Base-by-base conservation (phyloP, 2,888 invertebrate genomes). In the Opisthograptis luteolata region DNA sequence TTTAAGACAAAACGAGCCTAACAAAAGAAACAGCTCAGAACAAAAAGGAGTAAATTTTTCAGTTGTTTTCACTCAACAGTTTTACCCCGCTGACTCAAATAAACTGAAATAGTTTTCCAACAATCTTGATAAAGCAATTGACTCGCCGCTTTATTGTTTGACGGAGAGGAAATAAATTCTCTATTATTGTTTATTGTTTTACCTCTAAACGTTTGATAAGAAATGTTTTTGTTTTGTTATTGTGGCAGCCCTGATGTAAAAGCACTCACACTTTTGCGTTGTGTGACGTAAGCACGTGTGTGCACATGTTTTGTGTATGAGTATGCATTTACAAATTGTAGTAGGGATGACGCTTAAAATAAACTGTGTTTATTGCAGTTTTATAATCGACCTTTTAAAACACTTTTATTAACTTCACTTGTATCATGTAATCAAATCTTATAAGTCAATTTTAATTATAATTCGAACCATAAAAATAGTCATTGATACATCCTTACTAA, bases 61-160 rank as follows among this genome's bases (percentile, higher is more conserved):
- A 40, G 50, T 55, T 48, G 43, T 47, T 52, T 30, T 31, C 36
- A 47, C 32, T 44, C 41, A 43, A 42, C 52, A 47, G 43, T 42
- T 41, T 40, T 19, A 17, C 39, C 50, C 47, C 32, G 47, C 55
- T 32, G 52, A 58, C 58, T 48, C 32, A 20, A 51, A 50, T 45
- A 54, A 55, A 62, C 40, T 58, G 40, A 55, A 59, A 70, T 70
- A 70, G 68, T 70, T 70, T 22, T 2, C 31, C 32, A 68, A 66
- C 68, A 64, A 70, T 70, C 70, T 70, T 65, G 57, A 68, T 70
- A 55, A 64, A 59, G 57, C 64, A 57, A 70, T 62, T 48, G 56
- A 60, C 42, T 54, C 35, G 15, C 37, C 22, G 52, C 27, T 63
- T 50, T 50, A 47, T 30, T 56, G 19, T 34, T 32, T 36, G 22